Conservation (phyloP, 35 echinoderm and acorn worm genomes). For the Lytechinus variegatus region DNA sequence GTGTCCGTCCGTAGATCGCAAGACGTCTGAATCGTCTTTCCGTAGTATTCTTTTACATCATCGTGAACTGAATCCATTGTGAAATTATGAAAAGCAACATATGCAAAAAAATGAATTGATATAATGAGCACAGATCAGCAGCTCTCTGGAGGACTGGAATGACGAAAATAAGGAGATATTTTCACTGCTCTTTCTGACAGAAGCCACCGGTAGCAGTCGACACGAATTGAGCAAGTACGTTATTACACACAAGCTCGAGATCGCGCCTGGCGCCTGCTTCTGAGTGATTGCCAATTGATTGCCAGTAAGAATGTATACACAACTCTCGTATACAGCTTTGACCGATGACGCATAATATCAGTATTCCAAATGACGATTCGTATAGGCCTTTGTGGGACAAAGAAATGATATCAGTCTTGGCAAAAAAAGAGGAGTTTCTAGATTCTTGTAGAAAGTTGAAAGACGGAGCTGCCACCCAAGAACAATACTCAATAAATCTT, state of each 20-base stretch:
- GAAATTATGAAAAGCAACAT: background rate
- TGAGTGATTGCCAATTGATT: background rate
- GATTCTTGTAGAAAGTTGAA: background rate
- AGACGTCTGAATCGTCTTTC: constrained; percentile 32
- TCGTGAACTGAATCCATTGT: constrained; percentile 36
- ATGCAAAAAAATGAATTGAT: background rate
- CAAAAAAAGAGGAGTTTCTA: background rate
- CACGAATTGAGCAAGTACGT: too few species aligned
- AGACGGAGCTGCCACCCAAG: too few species aligned
- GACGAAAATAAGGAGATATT: background rate
- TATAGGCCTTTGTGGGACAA: background rate
- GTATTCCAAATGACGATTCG: too few species aligned
- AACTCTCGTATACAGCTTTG: background rate
- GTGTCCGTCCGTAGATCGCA: constrained; percentile 31
- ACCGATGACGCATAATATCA: too few species aligned
- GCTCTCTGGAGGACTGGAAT: background rate
- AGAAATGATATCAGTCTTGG: background rate
- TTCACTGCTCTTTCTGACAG: too few species aligned
- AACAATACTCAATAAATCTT: too few species aligned
- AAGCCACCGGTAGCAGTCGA: too few species aligned
- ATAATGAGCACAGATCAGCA: background rate
- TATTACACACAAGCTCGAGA: too few species aligned
- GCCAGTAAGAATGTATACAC: background rate
- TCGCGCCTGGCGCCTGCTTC: background rate
- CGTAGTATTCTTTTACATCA: constrained; percentile 46